A percentile compares a stretch with the other conserved stretches of the same genome.
Evolutionary conservation across 2,797 vertebrate species (phyloP).

Genomic region (Falco naumanni): DNA sequence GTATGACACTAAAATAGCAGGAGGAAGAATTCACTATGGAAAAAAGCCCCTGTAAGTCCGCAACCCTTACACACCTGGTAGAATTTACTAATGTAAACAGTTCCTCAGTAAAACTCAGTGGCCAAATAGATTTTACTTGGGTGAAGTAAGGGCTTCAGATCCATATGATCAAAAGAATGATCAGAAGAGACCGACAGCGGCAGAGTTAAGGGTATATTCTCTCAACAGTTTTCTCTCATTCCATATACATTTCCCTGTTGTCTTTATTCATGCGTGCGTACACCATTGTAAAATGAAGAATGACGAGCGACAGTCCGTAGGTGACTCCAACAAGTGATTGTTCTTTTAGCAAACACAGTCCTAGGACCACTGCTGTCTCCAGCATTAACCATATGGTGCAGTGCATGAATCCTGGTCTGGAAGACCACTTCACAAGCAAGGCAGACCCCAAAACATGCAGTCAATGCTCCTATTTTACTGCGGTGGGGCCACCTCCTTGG

Average conservation of each 20-base stretch:
- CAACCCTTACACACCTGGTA: background rate
- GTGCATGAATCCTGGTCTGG: background rate
- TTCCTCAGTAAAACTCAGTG: background rate
- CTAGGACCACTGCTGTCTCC: background rate
- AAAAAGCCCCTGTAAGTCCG: background rate
- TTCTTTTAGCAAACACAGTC: slow-evolving; percentile 53
- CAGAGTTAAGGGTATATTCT: slow-evolving; percentile 1
- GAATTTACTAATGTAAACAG: background rate
- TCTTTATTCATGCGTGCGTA: background rate
- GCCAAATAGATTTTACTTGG: background rate
- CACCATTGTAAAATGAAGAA: background rate
- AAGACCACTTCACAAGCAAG: background rate
- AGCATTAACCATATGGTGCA: background rate
- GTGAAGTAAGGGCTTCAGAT: background rate
- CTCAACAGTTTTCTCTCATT: slow-evolving; percentile 42
- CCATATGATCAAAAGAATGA: background rate
- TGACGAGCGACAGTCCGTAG: background rate
- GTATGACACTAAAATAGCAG: background rate
- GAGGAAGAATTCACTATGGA: background rate
- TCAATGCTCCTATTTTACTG: background rate
- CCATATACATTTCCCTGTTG: slow-evolving; percentile 22
- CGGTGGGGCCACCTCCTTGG: background rate
- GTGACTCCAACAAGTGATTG: slow-evolving; percentile 13
- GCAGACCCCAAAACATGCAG: background rate
- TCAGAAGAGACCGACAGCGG: background rate